Evolutionary conservation across 2,113 vertebrate species (phyloP), one percentile per base, ranked within the genome.

Genomic region (Sinocyclocheilus grahami): DNA sequence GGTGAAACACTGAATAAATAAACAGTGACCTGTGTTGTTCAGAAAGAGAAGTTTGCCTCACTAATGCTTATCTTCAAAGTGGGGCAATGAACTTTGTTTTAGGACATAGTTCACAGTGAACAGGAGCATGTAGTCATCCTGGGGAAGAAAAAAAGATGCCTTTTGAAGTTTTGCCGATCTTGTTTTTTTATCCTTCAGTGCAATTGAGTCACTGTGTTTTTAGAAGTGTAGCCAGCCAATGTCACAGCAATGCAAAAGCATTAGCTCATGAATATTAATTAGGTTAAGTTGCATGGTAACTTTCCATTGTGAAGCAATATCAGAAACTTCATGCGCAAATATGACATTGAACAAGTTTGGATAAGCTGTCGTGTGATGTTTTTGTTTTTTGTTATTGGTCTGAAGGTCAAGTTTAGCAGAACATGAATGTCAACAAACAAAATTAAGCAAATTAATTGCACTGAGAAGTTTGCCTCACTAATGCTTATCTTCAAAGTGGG

Each of bases 21-120:
- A 60, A 81, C 51, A 82, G 22, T 76, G 55, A 48, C 6, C 30
- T 53, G 78, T 88, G 86, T 81, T 82, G 78, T 88, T 76, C 65
- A 79, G 30, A n/a, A 20, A 80, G 53, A 55, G 46, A 22, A 13
- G 65, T 55, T 74, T 78, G 81, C 86, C 86, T 88, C 65, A 86
- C 77, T 9, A 18, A 69, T 48, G 82, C 87, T 90, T 90, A 90
- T 90, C 89, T 74, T 69, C 65, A 76, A 58, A 81, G 83, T 24
- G 37, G 78, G 83, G 78, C 83, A 76, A 37, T 88, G 87, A 85
- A 87, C 87, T 85, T 53, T 42, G 14, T 58, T 5, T 48, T 14
- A 69, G 85, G 87, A 67, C 89, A 90, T 86, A 90, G 87, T 85
- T 90, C 77, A 30, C 63, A 84, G 82, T 74, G 72, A 83, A 86